Evolutionary conservation across 2,797 vertebrate species (phyloP).

Genomic region (Coluber constrictor): DNA sequence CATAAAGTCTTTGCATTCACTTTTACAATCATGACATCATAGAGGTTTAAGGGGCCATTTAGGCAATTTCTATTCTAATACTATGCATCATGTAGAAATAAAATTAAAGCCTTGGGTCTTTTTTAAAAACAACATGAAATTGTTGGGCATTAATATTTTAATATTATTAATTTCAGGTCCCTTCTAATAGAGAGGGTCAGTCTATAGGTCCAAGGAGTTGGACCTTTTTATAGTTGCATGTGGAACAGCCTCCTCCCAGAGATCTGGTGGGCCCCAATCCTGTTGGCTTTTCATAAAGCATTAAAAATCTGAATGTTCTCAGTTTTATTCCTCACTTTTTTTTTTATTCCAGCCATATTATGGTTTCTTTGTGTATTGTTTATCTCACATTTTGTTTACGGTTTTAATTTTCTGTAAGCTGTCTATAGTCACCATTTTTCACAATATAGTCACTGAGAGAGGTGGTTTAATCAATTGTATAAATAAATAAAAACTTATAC

Average conservation of each 20-base stretch:
- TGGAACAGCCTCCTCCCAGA: background rate
- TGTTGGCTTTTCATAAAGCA: background rate
- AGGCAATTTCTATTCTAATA: background rate
- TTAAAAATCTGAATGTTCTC: background rate
- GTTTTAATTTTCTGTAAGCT: background rate
- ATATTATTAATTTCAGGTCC: background rate
- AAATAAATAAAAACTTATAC: background rate
- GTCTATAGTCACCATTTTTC: background rate
- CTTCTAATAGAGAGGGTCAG: background rate
- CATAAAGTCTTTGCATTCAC: background rate
- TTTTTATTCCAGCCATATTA: constrained; percentile 26
- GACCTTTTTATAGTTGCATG: background rate
- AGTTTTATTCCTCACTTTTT: too few relatives aligned
- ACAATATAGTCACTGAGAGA: background rate
- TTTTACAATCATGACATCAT: background rate
- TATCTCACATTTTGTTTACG: background rate
- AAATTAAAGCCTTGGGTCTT: background rate
- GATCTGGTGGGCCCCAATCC: background rate
- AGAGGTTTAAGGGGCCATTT: background rate
- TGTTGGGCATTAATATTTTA: background rate
- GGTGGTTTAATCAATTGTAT: background rate
- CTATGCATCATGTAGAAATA: background rate
- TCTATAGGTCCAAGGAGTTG: background rate
- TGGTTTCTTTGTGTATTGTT: background rate
- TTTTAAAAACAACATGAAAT: background rate